Conservation (phyloP, 2,113 vertebrate species). For the Formicarius rufipectus region DNA sequence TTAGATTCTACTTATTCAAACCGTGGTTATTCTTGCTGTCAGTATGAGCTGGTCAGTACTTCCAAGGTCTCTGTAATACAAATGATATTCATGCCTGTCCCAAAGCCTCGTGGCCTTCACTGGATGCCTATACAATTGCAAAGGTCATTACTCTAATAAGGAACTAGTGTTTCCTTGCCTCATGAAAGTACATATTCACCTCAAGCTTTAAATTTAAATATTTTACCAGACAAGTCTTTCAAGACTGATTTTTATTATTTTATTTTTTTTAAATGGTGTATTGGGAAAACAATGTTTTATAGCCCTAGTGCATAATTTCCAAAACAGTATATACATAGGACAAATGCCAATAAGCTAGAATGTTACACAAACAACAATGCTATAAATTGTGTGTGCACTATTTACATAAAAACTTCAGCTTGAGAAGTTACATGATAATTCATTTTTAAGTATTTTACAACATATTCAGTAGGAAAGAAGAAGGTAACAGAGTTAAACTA, state of each 20-base stretch:
- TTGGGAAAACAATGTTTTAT: constrained; percentile 68
- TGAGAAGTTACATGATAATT: constrained; percentile 59
- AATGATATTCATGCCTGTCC: not conserved
- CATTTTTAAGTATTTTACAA: constrained; percentile 55
- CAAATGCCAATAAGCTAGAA: constrained; percentile 65
- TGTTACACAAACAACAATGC: constrained; percentile 68
- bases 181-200: not conserved
- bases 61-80: not conserved
- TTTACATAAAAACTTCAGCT: constrained; percentile 70
- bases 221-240: constrained; percentile 45
- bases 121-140: not conserved
- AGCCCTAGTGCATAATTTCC: constrained; percentile 49
- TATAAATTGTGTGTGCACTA: constrained; percentile 63
- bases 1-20: not conserved
- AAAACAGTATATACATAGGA: constrained; percentile 72
- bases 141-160: not conserved
- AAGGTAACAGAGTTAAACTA: constrained; percentile 10
- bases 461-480: not conserved
- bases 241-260: not conserved
- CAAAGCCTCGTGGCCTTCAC: not conserved
- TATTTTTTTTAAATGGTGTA: not conserved
- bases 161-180: not conserved
- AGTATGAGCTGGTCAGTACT: not conserved
- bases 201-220: not conserved
- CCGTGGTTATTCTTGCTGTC: not conserved